Evolutionary conservation across 2,113 vertebrate genomes (phyloP).

Genomic region (Lethenteron camtschaticum): DNA sequence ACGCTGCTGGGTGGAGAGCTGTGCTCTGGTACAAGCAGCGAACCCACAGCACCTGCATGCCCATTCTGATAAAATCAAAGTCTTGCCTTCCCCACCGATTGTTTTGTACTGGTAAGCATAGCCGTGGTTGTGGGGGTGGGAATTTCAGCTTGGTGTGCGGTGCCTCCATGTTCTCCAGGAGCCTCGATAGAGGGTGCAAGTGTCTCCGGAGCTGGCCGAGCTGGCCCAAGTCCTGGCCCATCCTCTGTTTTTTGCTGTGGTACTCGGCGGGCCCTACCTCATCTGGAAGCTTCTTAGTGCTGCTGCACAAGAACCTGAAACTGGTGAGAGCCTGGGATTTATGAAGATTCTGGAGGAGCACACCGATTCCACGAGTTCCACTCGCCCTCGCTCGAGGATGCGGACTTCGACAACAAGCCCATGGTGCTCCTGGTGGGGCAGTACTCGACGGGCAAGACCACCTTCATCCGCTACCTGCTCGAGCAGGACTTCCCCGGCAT

Average conservation of each 20-base stretch:
- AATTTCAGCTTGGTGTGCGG: too few species aligned
- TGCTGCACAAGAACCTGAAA: conserved; percentile 29
- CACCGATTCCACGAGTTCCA: conserved; percentile 61
- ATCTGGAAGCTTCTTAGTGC: conserved; percentile 84
- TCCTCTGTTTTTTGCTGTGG: conserved; percentile 77
- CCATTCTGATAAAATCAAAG: too few species aligned
- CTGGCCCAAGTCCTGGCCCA: conserved; percentile 66
- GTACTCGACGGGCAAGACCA: conserved; percentile 77
- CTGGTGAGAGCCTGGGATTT: conserved; percentile 24
- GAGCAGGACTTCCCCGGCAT: conserved; percentile 72
- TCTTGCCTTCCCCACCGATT: too few species aligned
- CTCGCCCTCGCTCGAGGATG: conserved; percentile 49
- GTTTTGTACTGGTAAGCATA: too few species aligned
- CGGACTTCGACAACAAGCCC: conserved; percentile 70
- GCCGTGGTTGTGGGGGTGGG: too few species aligned
- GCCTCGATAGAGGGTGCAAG: conserved; percentile 27
- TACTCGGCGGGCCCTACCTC: conserved; percentile 79
- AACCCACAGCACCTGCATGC: too few species aligned
- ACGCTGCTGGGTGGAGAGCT: conserved; percentile 81
- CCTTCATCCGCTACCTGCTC: conserved; percentile 71
- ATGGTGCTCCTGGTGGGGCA: conserved; percentile 81
- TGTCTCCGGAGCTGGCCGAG: conserved; percentile 20
- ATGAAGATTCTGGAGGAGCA: conserved; percentile 33
- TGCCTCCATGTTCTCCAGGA: conserved; percentile 12
- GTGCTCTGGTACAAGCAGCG: conserved; percentile 19